Evolutionary conservation across 64 coral and sea anemone species (phyloP).

Genomic region (Catalaphyllia jardinei): DNA sequence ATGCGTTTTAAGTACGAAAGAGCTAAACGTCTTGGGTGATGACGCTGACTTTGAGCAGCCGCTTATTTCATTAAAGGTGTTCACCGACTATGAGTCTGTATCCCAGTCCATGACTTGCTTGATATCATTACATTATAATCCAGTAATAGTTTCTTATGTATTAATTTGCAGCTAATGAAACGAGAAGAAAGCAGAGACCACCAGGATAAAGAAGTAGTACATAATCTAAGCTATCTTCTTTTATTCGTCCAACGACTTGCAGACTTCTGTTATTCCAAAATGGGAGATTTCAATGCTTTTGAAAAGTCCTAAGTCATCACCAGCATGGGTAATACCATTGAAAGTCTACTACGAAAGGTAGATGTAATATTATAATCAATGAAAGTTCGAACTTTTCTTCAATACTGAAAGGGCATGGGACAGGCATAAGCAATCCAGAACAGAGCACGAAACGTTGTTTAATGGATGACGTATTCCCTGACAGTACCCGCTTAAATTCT

Average conservation of each 20-base stretch:
- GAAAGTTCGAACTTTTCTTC: not conserved
- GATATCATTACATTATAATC: too few species aligned
- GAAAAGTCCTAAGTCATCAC: not conserved
- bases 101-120: too few species aligned
- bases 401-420: not conserved
- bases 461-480: conserved; percentile 1
- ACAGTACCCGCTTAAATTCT: not conserved
- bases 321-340: not conserved
- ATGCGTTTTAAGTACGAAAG: too few species aligned
- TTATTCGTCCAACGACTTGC: not conserved
- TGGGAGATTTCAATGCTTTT: not conserved
- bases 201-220: not conserved
- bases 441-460: conserved; percentile 6
- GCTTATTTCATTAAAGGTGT: too few species aligned
- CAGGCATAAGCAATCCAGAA: conserved; percentile 1
- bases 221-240: not conserved
- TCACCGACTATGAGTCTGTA: too few species aligned
- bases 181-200: conserved; percentile 8
- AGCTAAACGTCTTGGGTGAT: too few species aligned
- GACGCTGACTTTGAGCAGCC: too few species aligned
- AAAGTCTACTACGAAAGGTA: not conserved
- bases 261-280: not conserved
- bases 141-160: not conserved
- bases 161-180: not conserved
- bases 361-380: not conserved